A percentile compares a stretch with the other conserved stretches of the same genome.
phyloP scores from a whole-genome alignment of 2,888 invertebrate species.

The Dione juno region DNA sequence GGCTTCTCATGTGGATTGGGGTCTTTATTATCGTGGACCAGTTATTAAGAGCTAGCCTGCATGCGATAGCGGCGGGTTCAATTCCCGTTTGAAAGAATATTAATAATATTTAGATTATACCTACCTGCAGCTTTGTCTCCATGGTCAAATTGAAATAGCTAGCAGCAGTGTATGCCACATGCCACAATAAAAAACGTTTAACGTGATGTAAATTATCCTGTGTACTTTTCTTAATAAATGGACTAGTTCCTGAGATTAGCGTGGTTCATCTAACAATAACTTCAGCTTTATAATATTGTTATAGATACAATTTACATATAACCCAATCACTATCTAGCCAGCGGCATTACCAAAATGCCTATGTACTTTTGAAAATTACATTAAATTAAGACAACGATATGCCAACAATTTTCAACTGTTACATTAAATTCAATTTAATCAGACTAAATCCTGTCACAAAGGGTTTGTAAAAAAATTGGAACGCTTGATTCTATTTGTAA shows the following conservation, averaged over 20 bases:
- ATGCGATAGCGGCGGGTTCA: neutral
- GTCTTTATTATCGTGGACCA: no score
- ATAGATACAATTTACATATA: neutral
- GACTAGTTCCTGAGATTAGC: no score
- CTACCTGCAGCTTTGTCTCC: no score
- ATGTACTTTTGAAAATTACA: neutral
- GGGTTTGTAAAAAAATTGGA: neutral
- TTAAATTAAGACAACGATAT: neutral
- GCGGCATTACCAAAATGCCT: neutral
- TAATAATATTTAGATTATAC: no score
- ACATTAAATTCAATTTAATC: neutral
- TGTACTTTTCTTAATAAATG: no score
- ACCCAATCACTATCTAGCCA: neutral
- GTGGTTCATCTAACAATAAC: no score
- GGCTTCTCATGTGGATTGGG: neutral
- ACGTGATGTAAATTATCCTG: no score
- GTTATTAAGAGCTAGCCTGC: no score
- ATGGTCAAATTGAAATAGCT: no score
- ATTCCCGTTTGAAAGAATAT: neutral
- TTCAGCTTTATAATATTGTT: no score
- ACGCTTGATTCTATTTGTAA: slow-evolving; percentile 11
- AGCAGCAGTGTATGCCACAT: no score
- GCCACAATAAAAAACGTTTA: no score
- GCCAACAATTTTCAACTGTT: neutral
- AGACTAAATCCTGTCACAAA: neutral